Evolutionary conservation across 2,113 vertebrate genomes (phyloP).

Genomic region (Butastur rufipennis): DNA sequence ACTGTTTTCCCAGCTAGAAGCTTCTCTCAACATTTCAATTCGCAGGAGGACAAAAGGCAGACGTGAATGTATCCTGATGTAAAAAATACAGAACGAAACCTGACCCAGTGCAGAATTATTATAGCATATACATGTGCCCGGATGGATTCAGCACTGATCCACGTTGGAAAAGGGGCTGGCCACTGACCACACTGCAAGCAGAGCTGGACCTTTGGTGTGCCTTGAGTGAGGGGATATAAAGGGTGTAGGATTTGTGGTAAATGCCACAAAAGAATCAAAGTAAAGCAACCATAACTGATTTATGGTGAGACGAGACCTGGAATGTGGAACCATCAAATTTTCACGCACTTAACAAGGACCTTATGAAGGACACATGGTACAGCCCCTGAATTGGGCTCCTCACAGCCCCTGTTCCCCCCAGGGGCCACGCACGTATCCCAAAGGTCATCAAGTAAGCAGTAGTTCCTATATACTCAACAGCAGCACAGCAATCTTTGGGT

Average conservation of each 20-base stretch:
- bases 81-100: not conserved
- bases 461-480: not conserved
- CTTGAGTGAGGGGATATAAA: not conserved
- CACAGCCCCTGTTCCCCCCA: not conserved
- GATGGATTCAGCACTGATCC: not conserved
- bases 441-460: not conserved
- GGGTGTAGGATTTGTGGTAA: not conserved
- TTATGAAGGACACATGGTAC: not conserved
- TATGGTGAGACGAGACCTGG: not conserved
- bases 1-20: not conserved
- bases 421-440: not conserved
- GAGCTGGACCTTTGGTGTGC: not conserved
- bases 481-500: not conserved
- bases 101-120: not conserved
- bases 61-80: not conserved
- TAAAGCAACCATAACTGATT: not conserved
- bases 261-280: not conserved
- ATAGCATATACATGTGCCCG: fast-evolving
- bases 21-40: not conserved
- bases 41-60: not conserved
- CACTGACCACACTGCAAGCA: not conserved
- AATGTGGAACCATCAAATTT: not conserved
- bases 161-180: not conserved
- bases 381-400: not conserved
- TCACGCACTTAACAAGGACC: not conserved